Base-by-base conservation (phyloP, 2,113 vertebrate genomes). In the Todiramphus chloris region DNA sequence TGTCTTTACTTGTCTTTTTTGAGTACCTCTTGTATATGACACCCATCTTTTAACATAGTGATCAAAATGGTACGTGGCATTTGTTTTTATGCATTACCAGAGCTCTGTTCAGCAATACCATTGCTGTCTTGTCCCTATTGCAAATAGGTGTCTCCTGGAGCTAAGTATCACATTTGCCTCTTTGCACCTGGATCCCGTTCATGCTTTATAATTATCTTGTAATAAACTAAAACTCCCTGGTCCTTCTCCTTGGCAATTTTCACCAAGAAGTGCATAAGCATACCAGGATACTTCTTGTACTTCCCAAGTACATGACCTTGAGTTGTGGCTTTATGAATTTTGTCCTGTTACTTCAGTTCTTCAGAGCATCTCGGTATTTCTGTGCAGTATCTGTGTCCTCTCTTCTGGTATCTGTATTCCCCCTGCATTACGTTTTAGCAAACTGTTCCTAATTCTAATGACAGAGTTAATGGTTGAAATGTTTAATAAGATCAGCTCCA, bases 341-440 rank as follows among this genome's bases (percentile, higher is more conserved):
- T 31, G 12, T 31, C 30, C n/a, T 69, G 5, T 59, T 39, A 2
- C 24, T 62, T 33, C 23, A 46, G 7, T 23, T 53, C 43, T 44
- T 69, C 41, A 69, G 63, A 76, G 21, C 67, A 37, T 37, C 58
- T 19, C 5, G 13, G 43, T 60, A 25, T 41, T 69, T 25, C 46
- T 28, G 16, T 48, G 66, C 5, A 16, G 24, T 16, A 1, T 9
- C 56, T 11, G 0, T 3, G 7, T 11, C 19, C 23, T 30, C 33
- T 78, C 18, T 48, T 82, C 69, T 3, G 0, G 1, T 17, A 28
- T 4, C 37, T 33, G 10, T 56, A 24, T 68, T 33, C 37, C 39
- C 37, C 33, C 37, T 17, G 12, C 53, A 20, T 23, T 30, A 15
- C 2, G 1, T 7, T 13, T 48, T 37, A 58, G 1, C 63, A 63